Evolutionary conservation across 2,113 vertebrate genomes (phyloP), one percentile per base, ranked within the genome.

Genomic region (Eptatretus burgeri): DNA sequence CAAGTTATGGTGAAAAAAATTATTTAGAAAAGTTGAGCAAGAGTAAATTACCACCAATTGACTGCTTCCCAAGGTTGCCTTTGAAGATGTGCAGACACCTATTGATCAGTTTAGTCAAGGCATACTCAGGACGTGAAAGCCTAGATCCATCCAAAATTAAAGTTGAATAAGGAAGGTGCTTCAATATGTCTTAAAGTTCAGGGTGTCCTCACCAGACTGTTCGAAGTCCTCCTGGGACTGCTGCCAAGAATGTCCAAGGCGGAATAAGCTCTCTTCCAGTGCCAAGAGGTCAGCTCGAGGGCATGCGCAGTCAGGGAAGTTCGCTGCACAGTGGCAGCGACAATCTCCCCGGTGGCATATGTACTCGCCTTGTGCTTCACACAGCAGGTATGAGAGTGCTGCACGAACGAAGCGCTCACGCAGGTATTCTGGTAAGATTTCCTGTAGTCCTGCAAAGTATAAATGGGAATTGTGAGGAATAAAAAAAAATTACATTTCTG

Each of bases 381-480:
- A 96, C 0, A 85, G 85, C 66, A 95, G 84, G 49, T 95, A 96
- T 77, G 86, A 88, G 71, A 95, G 83, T 1, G 91, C 91, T 0
- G 91, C 91, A 0, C 79, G 78, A 74, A 95, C 91, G 8, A 93
- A 95, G 11, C 82, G 77, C 68, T 79, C 79, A 14, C 79, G 81
- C 64, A 96, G 75, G 71, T 91, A 81, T 67, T 80, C 77, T 0
- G 91, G 91, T 13, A 96, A 77, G 70, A 96, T 80, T 13, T 77
- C 83, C 75, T 96, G 91, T 66, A 96, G 75, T 63, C 91, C 91
- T 96, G 72, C 0, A 14, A 60, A 11, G 56, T n/a, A 60, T 60
- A 20, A 60, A 60, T 17, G 56, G 56, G 56, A 10, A 60, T 9
- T n/a, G 53, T 60, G 56, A 12, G 12, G 12, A 20, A 20, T 2